Conservation (phyloP, 2,888 invertebrate genomes). For the Eugnorisma glareosa region DNA sequence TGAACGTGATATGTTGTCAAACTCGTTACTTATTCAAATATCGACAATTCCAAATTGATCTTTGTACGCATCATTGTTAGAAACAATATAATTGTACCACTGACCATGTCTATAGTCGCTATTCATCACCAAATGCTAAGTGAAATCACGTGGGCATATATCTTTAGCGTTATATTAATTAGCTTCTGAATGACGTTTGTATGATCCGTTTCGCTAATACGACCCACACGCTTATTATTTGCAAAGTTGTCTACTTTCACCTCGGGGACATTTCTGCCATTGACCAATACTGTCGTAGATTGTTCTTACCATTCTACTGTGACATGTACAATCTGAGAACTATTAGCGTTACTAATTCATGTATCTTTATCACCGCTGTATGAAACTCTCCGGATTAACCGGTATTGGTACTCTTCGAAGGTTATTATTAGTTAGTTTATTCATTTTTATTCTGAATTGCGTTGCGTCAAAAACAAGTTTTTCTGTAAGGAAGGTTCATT, state of each 20-base stretch:
- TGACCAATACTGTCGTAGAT: slow-evolving; percentile 68
- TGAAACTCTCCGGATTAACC: slow-evolving; percentile 52
- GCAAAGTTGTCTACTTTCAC: slow-evolving; percentile 80
- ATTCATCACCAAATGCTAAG: slow-evolving; percentile 55
- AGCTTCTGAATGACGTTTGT: slow-evolving; percentile 73
- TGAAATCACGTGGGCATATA: slow-evolving; percentile 63
- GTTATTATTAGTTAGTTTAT: slow-evolving; percentile 43
- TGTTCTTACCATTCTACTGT: slow-evolving; percentile 45
- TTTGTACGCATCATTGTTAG: slow-evolving; percentile 48
- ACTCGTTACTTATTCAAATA: slow-evolving; percentile 48
- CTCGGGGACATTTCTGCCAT: slow-evolving; percentile 67
- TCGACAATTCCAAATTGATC: slow-evolving; percentile 24
- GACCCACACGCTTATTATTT: slow-evolving; percentile 80
- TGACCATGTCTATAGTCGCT: slow-evolving; percentile 34
- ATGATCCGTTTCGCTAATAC: slow-evolving; percentile 78
- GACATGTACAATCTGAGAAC: slow-evolving; percentile 28
- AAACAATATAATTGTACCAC: slow-evolving; percentile 38
- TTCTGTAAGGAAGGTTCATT: slow-evolving; percentile 48
- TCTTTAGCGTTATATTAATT: slow-evolving; percentile 68
- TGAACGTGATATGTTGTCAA: slow-evolving; percentile 56
- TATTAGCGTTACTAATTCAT: slow-evolving; percentile 30
- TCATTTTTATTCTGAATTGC: slow-evolving; percentile 41
- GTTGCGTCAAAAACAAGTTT: slow-evolving; percentile 50
- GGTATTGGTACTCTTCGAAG: slow-evolving; percentile 49
- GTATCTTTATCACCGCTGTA: slow-evolving; percentile 19